A percentile compares a stretch with the other conserved stretches of the same genome.
Conservation (phyloP, 2,797 vertebrate species). For the Miichthys miiuy region DNA sequence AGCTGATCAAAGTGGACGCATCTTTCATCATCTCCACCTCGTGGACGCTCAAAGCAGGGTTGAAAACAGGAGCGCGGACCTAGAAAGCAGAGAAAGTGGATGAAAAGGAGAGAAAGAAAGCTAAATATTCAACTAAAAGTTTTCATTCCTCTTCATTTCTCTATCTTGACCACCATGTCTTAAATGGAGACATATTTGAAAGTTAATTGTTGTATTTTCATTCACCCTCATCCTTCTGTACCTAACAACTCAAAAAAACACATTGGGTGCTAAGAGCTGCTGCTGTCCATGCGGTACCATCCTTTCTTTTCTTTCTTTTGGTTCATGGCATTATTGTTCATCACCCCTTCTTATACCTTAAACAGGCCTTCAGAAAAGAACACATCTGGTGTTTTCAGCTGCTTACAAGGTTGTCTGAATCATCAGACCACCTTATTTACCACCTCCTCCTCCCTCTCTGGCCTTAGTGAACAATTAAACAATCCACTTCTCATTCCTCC, state of each 20-base stretch:
- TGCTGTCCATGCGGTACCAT: not conserved
- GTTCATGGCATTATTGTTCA: not conserved
- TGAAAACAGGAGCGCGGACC: conserved; percentile 88
- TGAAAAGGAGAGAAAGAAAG: not conserved
- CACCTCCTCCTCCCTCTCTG: not conserved
- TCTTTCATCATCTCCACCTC: conserved; percentile 87
- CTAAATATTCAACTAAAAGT: not conserved
- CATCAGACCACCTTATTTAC: not conserved
- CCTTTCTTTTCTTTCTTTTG: not conserved
- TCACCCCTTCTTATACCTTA: not conserved
- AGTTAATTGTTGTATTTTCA: not conserved
- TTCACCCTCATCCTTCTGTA: not conserved
- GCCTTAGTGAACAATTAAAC: not conserved
- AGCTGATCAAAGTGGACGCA: conserved; percentile 83
- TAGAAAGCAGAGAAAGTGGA: conserved; percentile 48
- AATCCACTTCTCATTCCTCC: not conserved
- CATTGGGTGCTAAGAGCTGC: conserved; percentile 1
- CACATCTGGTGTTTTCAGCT: conserved; percentile 5
- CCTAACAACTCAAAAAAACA: not conserved
- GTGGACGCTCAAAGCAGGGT: conserved; percentile 80
- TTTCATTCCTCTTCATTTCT: not conserved
- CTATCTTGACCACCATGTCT: too few species aligned
- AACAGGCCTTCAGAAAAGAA: not conserved
- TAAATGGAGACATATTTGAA: not conserved
- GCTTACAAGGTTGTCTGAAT: not conserved